Evolutionary conservation across 2,888 invertebrate species (phyloP), one percentile per base, ranked within the genome.

Genomic region (Platycheirus rosarum): DNA sequence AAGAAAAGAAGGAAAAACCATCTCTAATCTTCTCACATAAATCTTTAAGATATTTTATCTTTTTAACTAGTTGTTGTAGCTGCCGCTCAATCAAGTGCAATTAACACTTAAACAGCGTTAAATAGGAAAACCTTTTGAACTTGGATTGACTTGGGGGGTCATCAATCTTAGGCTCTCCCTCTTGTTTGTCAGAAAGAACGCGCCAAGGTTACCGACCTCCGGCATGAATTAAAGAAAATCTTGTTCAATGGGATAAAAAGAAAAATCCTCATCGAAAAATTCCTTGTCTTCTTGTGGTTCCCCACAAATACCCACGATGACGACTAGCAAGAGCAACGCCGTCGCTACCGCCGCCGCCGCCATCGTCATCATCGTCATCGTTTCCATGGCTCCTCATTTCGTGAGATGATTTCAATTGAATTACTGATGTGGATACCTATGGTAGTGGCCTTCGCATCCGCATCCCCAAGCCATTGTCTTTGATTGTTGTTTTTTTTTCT

Each of bases 81-180:
- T 70, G 82, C 77, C 63, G 77, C 68, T 82, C 77, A 77, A 82
- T 82, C 71, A 77, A 55, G 55, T 82, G 68, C 82, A 82, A 82
- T 82, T 82, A 82, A 73, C 82, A 77, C 82, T 77, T 71, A 77
- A 77, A 65, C 32, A 82, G 44, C 55, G 77, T 68, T 63, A 68
- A 82, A 71, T 73, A 62, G 66, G 48, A 51, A 68, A 82, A 73
- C 77, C 77, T 73, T 77, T 71, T 77, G 73, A 82, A 82, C 82
- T 77, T 82, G 82, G 68, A 63, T 51, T 55, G 44, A 73, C 35
- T 82, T 77, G 60, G 60, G 66, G 76, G 70, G 76, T 76, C 76
- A 80, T 80, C 65, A 76, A 76, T 76, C 75, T 79, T 57, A 37
- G 13, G 13, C 57, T 68, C 57, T 68, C 29, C 29, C 51, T 57